Percentiles rank a stretch among this genome's conserved stretches.
Conservation (phyloP, 92 coral and sea anemone species). For the Palythoa grandis region DNA sequence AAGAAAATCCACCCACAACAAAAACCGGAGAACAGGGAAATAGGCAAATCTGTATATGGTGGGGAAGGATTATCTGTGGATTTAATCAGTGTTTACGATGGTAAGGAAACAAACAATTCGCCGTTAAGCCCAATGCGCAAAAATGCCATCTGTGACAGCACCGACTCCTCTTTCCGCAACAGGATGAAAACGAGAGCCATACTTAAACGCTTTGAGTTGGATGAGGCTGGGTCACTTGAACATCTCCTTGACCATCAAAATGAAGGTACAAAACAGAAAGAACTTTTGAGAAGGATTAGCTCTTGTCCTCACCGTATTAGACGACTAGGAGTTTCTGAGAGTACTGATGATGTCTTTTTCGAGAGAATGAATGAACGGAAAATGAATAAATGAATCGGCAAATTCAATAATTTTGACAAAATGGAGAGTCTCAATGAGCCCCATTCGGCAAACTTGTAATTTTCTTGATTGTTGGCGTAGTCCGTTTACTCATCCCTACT, state of each 20-base stretch:
- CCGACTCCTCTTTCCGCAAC: neutral
- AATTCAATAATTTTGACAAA: neutral
- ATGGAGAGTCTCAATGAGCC: neutral
- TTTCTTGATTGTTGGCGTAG: no score
- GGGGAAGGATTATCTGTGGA: no score
- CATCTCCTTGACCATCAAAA: neutral
- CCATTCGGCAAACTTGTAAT: no score
- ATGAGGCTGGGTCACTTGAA: neutral
- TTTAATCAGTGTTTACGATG: neutral
- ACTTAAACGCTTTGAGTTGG: neutral
- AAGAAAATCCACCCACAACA: no score
- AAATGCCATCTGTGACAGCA: neutral
- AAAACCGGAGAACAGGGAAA: no score
- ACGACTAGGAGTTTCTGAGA: neutral
- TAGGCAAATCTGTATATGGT: no score
- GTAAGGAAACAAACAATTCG: neutral
- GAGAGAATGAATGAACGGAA: neutral
- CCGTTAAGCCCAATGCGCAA: neutral
- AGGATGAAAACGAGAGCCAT: constrained; percentile 1
- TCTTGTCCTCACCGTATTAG: neutral
- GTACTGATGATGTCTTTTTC: neutral
- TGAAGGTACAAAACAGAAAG: neutral
- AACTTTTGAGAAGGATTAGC: neutral
- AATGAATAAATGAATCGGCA: neutral
- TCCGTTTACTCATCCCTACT: no score